Conservation (phyloP, 2,888 invertebrate species). For the Agriopis aurantiaria region DNA sequence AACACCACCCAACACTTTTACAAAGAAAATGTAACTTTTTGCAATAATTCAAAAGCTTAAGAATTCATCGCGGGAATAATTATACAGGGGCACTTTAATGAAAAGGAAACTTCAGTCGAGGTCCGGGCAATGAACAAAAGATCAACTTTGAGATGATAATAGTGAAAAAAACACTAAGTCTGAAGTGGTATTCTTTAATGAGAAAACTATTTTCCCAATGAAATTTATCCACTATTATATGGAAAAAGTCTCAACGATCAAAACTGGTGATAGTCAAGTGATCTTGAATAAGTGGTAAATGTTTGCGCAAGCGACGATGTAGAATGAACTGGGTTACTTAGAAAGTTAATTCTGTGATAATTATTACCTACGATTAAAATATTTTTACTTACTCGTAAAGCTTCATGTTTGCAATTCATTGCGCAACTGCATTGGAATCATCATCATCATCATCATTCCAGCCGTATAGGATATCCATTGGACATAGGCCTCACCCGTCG, state of each 20-base stretch:
- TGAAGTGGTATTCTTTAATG: neutral
- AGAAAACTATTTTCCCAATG: conserved; percentile 9
- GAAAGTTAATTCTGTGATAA: too few relatives aligned
- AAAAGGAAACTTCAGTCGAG: conserved; percentile 31
- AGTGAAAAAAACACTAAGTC: conserved; percentile 18
- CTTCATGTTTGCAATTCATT: too few relatives aligned
- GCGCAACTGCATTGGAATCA: too few relatives aligned
- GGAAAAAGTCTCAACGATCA: neutral
- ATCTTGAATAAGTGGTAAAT: too few relatives aligned
- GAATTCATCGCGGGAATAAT: conserved; percentile 29
- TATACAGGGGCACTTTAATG: conserved; percentile 33
- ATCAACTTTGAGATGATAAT: conserved; percentile 21
- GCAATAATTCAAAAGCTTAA: conserved; percentile 20
- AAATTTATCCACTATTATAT: neutral
- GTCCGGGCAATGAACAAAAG: conserved; percentile 23
- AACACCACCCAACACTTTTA: conserved; percentile 21
- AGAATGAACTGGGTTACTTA: too few relatives aligned
- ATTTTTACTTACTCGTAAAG: too few relatives aligned
- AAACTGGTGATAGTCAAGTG: too few relatives aligned
- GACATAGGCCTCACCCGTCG: too few relatives aligned
- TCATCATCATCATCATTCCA: too few relatives aligned
- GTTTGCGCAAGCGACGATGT: too few relatives aligned
- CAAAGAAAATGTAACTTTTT: conserved; percentile 26
- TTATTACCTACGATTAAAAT: too few relatives aligned
- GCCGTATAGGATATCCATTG: too few relatives aligned